Base-by-base conservation (phyloP, 2,113 vertebrate species). In the Symphodus melops region DNA sequence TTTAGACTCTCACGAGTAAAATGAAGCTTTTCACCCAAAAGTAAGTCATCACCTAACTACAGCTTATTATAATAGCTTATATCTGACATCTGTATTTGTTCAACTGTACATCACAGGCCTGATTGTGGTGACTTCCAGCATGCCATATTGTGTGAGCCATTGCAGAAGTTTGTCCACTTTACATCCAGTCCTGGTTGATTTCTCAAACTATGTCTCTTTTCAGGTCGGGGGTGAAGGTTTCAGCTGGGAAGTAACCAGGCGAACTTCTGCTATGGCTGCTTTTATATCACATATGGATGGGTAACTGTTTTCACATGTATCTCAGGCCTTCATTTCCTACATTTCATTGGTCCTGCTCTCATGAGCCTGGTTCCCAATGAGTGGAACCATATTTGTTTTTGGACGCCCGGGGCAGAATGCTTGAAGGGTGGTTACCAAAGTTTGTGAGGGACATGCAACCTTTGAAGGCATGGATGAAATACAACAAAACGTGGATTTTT, bases 1-100 rank as follows among this genome's bases (percentile, higher is more conserved):
- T 86, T 77, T 86, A 84, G 74, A 86, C 70, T 91, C 66, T 64
- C 53, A 44, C 3, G 70, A 83, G 81, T 69, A 73, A 80, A 25
- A 58, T 75, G 28, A 77, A 78, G 28, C 58, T 73, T 25, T 72
- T 80, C 67, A 72, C 58, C 63, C 72, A 75, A 83, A 75, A 42
- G 42, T 79, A 72, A 85, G 73, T 81, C 72, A 62, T 79, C 58
- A 77, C 42, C 72, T 78, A 90, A 85, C 85, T 90, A 86, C 73
- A 82, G 81, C 82, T 77, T 86, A 84, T 79, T 88, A 66, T 81
- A 86, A 73, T 82, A 88, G 88, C 88, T 86, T 90, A 85, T 89
- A 84, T 83, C 76, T 76, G 82, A 88, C 85, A 79, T 87, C 72
- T 83, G 86, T 42, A 86, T 83, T 86, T 72, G 68, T 82, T 85